A percentile compares a stretch with the other conserved stretches of the same genome.
phyloP scores from a whole-genome alignment of 2,888 invertebrate genomes.

The Hypomecis atomaria region DNA sequence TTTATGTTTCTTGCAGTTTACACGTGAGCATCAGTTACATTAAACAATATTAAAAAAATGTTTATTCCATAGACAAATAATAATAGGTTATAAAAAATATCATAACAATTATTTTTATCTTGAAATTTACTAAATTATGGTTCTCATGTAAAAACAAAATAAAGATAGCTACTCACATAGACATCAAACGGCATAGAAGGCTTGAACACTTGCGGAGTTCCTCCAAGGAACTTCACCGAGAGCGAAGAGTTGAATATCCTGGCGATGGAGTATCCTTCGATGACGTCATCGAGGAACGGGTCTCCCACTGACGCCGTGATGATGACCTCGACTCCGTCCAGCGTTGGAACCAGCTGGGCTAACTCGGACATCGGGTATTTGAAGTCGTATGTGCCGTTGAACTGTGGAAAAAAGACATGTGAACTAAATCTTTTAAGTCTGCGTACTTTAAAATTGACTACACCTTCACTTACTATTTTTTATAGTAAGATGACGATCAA shows the following conservation, averaged over 20 bases:
- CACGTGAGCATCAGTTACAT: too few species aligned
- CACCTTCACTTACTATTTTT: too few species aligned
- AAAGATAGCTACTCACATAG: conserved; percentile 86
- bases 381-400: conserved; percentile 95
- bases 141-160: conserved; percentile 79
- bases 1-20: too few species aligned
- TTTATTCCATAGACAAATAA: not conserved
- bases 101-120: too few species aligned
- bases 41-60: too few species aligned
- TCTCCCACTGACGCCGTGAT: conserved; percentile 95
- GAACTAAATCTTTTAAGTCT: not conserved
- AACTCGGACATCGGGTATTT: conserved; percentile 93
- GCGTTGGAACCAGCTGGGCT: conserved; percentile 85
- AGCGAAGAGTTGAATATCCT: conserved; percentile 95
- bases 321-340: conserved; percentile 92
- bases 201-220: conserved; percentile 96
- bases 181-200: conserved; percentile 96
- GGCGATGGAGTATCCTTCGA: conserved; percentile 94
- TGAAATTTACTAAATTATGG: too few species aligned
- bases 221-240: conserved; percentile 93
- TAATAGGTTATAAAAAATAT: too few species aligned
- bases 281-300: conserved; percentile 91
- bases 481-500: too few species aligned
- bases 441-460: too few species aligned
- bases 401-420: conserved; percentile 78